phyloP scores from a whole-genome alignment of 1,140 invertebrate species.

The Saccostrea cuccullata region DNA sequence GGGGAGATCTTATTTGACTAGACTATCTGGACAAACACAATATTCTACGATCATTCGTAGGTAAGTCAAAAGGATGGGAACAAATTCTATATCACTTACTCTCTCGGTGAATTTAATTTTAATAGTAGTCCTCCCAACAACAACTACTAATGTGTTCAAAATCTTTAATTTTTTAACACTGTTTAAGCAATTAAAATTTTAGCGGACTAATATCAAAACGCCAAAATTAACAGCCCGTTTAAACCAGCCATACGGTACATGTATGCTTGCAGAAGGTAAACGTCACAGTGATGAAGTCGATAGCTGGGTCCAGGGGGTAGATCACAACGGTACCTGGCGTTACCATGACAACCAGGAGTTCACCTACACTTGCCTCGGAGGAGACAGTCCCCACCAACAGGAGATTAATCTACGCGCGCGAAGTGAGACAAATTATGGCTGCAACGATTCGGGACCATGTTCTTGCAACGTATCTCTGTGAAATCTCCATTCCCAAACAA shows the following conservation, averaged over 20 bases:
- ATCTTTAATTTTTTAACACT: too few relatives aligned
- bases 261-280: background rate
- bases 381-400: background rate
- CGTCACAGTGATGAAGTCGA: background rate
- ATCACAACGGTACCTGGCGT: background rate
- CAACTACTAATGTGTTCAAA: too few relatives aligned
- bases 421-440: background rate
- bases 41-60: background rate
- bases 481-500: background rate
- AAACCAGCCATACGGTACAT: too few relatives aligned
- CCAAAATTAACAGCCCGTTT: too few relatives aligned
- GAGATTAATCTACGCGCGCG: background rate
- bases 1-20: background rate
- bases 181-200: too few relatives aligned
- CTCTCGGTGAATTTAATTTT: background rate
- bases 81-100: too few relatives aligned
- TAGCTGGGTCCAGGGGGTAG: background rate
- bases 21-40: background rate
- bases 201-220: too few relatives aligned
- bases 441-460: background rate
- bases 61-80: background rate
- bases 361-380: background rate
- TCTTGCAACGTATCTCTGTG: background rate
- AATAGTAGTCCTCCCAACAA: too few relatives aligned
- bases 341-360: background rate